Conservation (phyloP, 2,797 vertebrate species). For the Parotocinclus haroldoi region DNA sequence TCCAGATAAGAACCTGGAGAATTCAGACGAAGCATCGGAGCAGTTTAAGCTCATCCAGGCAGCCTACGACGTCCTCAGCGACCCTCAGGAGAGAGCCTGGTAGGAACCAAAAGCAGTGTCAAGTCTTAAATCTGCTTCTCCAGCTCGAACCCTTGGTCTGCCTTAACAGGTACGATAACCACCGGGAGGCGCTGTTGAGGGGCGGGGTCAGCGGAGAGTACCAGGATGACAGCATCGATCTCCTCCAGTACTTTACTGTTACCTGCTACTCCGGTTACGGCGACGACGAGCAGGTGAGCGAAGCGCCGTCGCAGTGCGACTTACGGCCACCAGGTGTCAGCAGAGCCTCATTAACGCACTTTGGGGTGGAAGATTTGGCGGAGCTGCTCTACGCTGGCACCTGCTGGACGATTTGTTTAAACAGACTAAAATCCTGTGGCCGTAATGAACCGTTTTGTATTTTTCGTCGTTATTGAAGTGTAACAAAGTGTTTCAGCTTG, state of each 20-base stretch:
- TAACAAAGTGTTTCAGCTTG: no score
- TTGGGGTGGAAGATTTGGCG: no score
- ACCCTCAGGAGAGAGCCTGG: slow-evolving; percentile 95
- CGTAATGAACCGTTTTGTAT: no score
- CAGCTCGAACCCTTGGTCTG: not conserved
- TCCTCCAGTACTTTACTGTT: slow-evolving; percentile 89
- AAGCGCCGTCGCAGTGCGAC: no score
- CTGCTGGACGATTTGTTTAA: no score
- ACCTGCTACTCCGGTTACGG: slow-evolving; percentile 91
- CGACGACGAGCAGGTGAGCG: slow-evolving; percentile 85
- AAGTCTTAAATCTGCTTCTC: no score
- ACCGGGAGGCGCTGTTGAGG: slow-evolving; percentile 89
- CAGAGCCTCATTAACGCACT: no score
- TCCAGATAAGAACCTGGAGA: slow-evolving; percentile 93
- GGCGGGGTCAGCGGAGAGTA: slow-evolving; percentile 85
- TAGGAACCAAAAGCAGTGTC: slow-evolving; percentile 49
- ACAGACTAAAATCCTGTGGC: no score
- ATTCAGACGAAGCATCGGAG: slow-evolving; percentile 85
- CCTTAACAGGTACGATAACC: slow-evolving; percentile 88
- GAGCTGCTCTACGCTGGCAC: no score
- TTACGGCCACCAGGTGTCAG: no score
- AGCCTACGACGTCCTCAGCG: slow-evolving; percentile 91
- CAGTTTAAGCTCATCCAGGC: slow-evolving; percentile 96
- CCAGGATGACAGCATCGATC: slow-evolving; percentile 87
- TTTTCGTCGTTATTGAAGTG: no score